These are phyloP conservation scores for Lathronympha strigana DNA, from an alignment of 2,888 invertebrate genomes.

Conservation along the genomic window DNA sequence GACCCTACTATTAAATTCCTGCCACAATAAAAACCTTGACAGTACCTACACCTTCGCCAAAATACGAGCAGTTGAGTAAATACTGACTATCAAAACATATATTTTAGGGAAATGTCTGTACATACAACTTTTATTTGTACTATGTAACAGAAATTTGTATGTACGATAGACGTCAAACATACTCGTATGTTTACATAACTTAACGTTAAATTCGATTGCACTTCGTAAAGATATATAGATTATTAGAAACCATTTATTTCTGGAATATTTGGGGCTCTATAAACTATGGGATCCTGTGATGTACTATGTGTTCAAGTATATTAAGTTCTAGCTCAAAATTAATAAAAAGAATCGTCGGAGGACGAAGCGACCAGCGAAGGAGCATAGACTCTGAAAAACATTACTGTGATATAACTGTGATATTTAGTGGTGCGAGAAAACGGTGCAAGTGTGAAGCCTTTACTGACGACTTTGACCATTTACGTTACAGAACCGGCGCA, in stretches of 20 bases:
- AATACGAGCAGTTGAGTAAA: no score
- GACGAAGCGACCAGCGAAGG: slow-evolving; percentile 49
- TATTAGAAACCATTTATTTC: slow-evolving; percentile 17
- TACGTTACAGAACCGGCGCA: slow-evolving; percentile 73
- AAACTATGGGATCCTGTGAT: slow-evolving; percentile 5
- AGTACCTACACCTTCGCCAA: background rate
- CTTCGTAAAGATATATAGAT: slow-evolving; percentile 5
- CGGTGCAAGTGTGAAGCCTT: slow-evolving; percentile 56
- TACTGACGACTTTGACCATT: slow-evolving; percentile 77
- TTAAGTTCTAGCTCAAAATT: slow-evolving; percentile 13
- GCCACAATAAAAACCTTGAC: background rate
- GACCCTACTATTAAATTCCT: background rate
- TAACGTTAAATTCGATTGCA: background rate
- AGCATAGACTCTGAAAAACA: slow-evolving; percentile 49
- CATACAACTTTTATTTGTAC: background rate
- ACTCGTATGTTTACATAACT: background rate
- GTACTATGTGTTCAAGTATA: slow-evolving; percentile 15
- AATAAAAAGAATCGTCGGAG: slow-evolving; percentile 38
- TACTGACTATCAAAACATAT: no score
- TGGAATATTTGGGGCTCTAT: slow-evolving; percentile 9
- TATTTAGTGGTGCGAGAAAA: slow-evolving; percentile 58
- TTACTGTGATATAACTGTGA: slow-evolving; percentile 61
- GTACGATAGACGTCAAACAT: no score
- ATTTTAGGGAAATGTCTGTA: no score
- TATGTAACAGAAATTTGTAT: no score